Percentiles rank a stretch among this genome's conserved stretches.
phyloP scores from a whole-genome alignment of 1,140 invertebrate genomes.

The Antheraea mylitta region DNA sequence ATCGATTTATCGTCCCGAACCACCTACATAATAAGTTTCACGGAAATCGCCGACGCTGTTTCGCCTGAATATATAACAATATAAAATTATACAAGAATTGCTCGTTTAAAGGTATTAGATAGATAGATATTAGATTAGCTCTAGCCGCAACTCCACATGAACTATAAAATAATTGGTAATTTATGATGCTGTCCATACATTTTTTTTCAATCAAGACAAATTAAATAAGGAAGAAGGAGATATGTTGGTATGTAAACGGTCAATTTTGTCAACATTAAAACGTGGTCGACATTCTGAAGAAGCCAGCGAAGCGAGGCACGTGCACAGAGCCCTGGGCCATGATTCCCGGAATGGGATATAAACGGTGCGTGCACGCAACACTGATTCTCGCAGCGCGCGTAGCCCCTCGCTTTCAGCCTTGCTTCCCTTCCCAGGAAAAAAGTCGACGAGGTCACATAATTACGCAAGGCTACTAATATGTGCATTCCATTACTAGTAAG shows the following conservation, averaged over 20 bases:
- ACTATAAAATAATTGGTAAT: not conserved
- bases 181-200: not conserved
- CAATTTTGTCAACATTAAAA: conserved; percentile 11
- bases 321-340: conserved; percentile 29
- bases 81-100: too few species aligned
- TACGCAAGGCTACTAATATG: conserved; percentile 1
- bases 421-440: conserved; percentile 14
- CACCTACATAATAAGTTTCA: too few species aligned
- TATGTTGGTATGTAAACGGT: too few species aligned
- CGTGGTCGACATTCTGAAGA: conserved; percentile 18
- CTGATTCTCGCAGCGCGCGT: not conserved
- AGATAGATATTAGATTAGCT: too few species aligned
- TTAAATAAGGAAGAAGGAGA: too few species aligned
- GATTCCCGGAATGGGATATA: conserved; percentile 49
- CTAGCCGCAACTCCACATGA: too few species aligned
- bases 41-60: too few species aligned
- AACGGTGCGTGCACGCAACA: conserved; percentile 29
- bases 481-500: not conserved
- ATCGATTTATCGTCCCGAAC: too few species aligned
- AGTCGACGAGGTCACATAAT: conserved; percentile 19
- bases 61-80: too few species aligned
- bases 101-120: too few species aligned
- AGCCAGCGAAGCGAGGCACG: conserved; percentile 29
- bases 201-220: too few species aligned
- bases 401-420: conserved; percentile 17